A percentile compares a stretch with the other conserved stretches of the same genome.
Evolutionary conservation across 2,888 invertebrate species (phyloP).

Genomic region (Hofmannophila pseudospretella): DNA sequence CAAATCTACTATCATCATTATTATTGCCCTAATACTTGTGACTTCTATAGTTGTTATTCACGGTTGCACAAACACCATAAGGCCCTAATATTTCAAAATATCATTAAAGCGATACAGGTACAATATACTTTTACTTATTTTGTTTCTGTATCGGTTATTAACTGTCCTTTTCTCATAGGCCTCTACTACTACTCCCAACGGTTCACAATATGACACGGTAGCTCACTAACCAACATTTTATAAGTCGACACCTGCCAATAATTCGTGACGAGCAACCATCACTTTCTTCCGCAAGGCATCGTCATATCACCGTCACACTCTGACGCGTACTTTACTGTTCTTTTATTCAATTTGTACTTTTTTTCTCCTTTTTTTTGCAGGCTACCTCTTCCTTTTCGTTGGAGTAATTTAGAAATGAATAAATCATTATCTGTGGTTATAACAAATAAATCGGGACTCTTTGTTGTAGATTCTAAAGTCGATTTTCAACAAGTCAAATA

Average conservation of each 20-base stretch:
- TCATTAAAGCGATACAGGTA: too few relatives aligned
- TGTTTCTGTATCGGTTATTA: slow-evolving; percentile 4
- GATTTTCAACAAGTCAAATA: slow-evolving; percentile 33
- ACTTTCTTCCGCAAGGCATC: slow-evolving; percentile 46
- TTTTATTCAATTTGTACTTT: slow-evolving; percentile 35
- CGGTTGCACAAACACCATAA: neutral
- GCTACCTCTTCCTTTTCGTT: slow-evolving; percentile 54
- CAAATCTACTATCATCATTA: too few relatives aligned
- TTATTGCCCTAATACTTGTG: too few relatives aligned
- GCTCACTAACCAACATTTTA: slow-evolving; percentile 44
- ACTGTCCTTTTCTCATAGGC: slow-evolving; percentile 22
- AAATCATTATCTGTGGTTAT: slow-evolving; percentile 39
- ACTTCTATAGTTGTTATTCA: neutral
- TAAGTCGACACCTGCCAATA: slow-evolving; percentile 36
- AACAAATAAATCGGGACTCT: slow-evolving; percentile 27
- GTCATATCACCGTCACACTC: slow-evolving; percentile 53
- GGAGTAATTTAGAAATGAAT: slow-evolving; percentile 61
- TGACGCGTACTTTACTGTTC: slow-evolving; percentile 46
- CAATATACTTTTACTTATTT: neutral
- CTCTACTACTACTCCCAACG: slow-evolving; percentile 15
- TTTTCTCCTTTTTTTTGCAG: slow-evolving; percentile 39
- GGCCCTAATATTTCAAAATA: neutral
- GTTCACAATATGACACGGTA: slow-evolving; percentile 48
- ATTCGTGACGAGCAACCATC: slow-evolving; percentile 36
- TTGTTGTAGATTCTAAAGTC: slow-evolving; percentile 30